phyloP scores from a whole-genome alignment of 1,140 invertebrate species.

The Aphelenchoides avenae region DNA sequence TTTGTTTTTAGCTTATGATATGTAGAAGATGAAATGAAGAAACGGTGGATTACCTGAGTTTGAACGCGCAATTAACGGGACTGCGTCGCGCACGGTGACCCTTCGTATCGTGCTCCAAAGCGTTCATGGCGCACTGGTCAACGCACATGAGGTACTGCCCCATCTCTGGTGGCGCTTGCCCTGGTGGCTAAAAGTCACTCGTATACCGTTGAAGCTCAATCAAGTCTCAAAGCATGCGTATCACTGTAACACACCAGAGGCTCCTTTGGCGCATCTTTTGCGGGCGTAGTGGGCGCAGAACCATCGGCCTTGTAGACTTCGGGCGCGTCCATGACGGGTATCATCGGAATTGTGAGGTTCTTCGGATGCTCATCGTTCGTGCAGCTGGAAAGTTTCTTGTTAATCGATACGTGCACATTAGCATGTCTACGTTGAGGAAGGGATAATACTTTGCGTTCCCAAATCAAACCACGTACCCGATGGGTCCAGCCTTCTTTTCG shows the following conservation, averaged over 20 bases:
- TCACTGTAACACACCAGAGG: neutral
- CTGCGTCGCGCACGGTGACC: constrained; percentile 26
- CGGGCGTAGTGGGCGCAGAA: neutral
- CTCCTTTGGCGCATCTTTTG: neutral
- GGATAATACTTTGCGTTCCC: neutral
- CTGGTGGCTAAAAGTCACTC: neutral
- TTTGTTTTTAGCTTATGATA: too few relatives aligned
- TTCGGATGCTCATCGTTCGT: constrained; percentile 45
- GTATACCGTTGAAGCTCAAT: neutral
- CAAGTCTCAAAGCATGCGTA: constrained; percentile 6
- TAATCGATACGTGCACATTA: neutral
- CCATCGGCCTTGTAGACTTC: neutral
- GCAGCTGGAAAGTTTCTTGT: constrained; percentile 15
- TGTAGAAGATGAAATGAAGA: too few relatives aligned
- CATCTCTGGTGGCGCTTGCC: constrained; percentile 34
- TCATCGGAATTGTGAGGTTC: constrained; percentile 45
- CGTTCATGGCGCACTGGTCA: constrained; percentile 52
- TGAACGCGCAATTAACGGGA: constrained; percentile 55
- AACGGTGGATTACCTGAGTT: constrained; percentile 45
- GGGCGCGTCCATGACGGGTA: constrained; percentile 26
- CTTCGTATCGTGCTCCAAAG: constrained; percentile 38
- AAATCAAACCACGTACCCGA: constrained; percentile 26
- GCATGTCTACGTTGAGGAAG: neutral
- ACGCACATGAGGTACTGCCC: constrained; percentile 48
- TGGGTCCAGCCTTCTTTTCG: constrained; percentile 42